Conservation (phyloP, 2,888 invertebrate genomes). For the Epirrhoe alternata region DNA sequence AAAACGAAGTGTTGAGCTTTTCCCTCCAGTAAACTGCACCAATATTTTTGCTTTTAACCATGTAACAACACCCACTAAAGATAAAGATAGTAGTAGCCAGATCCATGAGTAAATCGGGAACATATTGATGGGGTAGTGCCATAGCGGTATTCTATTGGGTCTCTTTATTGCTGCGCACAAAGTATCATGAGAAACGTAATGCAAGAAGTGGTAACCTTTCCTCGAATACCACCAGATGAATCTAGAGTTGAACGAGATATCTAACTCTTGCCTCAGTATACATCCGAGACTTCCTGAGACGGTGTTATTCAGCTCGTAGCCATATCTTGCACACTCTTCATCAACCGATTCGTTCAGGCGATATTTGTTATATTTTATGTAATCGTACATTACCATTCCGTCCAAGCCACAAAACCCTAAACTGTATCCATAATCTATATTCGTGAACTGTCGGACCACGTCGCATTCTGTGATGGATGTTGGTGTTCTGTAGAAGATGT, state of each 20-base stretch:
- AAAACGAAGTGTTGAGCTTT: constrained; percentile 29
- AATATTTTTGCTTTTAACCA: constrained; percentile 49
- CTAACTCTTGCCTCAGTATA: constrained; percentile 50
- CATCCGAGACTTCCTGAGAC: constrained; percentile 57
- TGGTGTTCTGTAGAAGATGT: constrained; percentile 60
- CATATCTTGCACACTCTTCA: constrained; percentile 46
- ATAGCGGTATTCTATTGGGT: constrained; percentile 52
- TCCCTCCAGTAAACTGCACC: constrained; percentile 26
- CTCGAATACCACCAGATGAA: constrained; percentile 56
- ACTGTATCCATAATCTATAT: constrained; percentile 42
- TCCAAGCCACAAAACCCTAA: constrained; percentile 61
- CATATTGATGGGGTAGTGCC: constrained; percentile 52
- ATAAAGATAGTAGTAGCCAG: constrained; percentile 28
- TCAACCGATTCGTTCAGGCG: constrained; percentile 46
- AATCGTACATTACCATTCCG: constrained; percentile 59
- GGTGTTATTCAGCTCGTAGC: constrained; percentile 42
- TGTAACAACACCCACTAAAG: constrained; percentile 43
- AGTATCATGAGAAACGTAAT: constrained; percentile 52
- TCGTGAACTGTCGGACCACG: constrained; percentile 49
- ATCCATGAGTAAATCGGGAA: constrained; percentile 37
- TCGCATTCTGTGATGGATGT: constrained; percentile 57
- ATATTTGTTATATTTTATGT: constrained; percentile 54
- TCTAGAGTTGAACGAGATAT: constrained; percentile 67
- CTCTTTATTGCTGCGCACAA: constrained; percentile 56
- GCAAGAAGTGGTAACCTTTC: constrained; percentile 48